A percentile compares a stretch with the other conserved stretches of the same genome.
These are phyloP conservation scores for Cinclus mexicanus DNA, from an alignment of 2,113 vertebrate species.

Conservation along the genomic window DNA sequence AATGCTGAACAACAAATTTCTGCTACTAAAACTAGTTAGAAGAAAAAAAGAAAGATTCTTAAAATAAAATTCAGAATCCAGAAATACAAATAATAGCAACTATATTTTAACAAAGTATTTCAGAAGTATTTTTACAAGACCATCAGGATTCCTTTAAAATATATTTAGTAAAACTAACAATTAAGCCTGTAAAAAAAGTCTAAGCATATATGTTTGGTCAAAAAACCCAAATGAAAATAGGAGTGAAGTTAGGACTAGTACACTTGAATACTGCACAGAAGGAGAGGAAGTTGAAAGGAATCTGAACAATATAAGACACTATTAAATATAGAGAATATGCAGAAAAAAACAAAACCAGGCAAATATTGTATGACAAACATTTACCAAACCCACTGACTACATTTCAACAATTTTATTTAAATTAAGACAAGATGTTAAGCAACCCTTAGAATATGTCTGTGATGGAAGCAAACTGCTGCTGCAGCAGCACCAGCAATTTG, in stretches of 20 bases:
- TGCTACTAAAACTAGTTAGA: neutral
- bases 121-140: neutral
- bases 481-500: constrained; percentile 66
- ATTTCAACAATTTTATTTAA: constrained; percentile 51
- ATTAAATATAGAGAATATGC: neutral
- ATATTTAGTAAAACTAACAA: neutral
- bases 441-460: constrained; percentile 52
- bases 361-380: neutral
- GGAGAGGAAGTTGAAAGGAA: neutral
- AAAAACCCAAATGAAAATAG: neutral
- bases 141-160: neutral
- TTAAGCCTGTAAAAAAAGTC: neutral
- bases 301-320: neutral
- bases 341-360: neutral
- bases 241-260: neutral
- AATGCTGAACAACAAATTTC: neutral
- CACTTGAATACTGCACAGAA: neutral
- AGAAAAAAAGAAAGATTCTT: neutral
- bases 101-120: neutral
- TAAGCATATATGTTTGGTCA: neutral
- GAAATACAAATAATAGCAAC: neutral
- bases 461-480: constrained; percentile 67
- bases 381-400: neutral
- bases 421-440: constrained; percentile 12
- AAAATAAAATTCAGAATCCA: neutral